A percentile compares a stretch with the other conserved stretches of the same genome.
These are phyloP conservation scores for Ginglymostoma cirratum DNA, from an alignment of 2,113 vertebrate species.

Conservation along the genomic window DNA sequence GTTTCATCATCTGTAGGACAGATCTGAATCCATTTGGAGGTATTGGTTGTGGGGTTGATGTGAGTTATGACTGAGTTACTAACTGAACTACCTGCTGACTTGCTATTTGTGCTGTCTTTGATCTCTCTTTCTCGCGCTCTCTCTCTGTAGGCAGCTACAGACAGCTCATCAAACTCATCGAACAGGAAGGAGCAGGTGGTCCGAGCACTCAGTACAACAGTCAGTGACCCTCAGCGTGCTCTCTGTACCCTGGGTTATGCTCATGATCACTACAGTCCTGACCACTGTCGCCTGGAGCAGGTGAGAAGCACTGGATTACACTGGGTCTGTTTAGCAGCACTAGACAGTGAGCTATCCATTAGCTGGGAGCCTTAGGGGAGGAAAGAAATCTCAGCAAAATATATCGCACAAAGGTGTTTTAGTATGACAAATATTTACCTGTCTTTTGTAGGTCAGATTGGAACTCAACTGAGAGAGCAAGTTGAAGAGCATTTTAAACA, in stretches of 20 bases:
- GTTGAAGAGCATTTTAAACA: neutral
- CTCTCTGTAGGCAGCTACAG: conserved; percentile 62
- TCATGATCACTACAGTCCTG: conserved; percentile 73
- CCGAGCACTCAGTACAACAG: conserved; percentile 73
- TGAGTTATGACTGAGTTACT: neutral
- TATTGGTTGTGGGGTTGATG: neutral
- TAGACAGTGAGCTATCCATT: too few relatives aligned
- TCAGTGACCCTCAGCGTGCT: conserved; percentile 77
- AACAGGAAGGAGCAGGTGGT: conserved; percentile 68
- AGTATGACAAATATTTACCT: neutral
- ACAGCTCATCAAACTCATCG: conserved; percentile 74
- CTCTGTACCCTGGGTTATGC: conserved; percentile 73
- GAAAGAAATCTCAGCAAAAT: neutral
- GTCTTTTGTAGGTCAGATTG: neutral
- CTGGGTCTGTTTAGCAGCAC: too few relatives aligned
- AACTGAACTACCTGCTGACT: neutral
- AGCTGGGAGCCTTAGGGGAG: neutral
- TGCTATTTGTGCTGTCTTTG: neutral
- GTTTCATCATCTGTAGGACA: neutral
- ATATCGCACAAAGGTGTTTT: neutral
- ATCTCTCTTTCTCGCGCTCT: conserved; percentile 26
- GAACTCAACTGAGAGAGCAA: neutral
- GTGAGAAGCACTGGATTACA: conserved; percentile 52
- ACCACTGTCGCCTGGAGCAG: conserved; percentile 86
- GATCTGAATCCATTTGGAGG: neutral